Evolutionary conservation across 2,113 vertebrate genomes (phyloP).

Genomic region (Equus przewalskii): DNA sequence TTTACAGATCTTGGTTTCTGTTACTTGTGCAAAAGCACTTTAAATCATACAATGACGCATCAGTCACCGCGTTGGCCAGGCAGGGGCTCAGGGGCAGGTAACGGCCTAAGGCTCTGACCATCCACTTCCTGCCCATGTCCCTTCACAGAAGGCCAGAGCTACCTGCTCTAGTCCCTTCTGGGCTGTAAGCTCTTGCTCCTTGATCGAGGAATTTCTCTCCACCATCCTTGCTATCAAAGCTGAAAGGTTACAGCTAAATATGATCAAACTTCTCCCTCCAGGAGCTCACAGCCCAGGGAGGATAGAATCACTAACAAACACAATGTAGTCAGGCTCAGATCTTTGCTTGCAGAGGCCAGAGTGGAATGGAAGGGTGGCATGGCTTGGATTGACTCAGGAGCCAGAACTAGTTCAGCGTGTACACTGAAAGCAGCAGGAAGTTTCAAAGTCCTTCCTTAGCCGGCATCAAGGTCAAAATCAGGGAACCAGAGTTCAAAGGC

Average conservation of each 20-base stretch:
- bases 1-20: not conserved
- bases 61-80: accelerated
- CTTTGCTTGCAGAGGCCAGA: not conserved
- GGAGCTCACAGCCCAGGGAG: not conserved
- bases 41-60: not conserved
- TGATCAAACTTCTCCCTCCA: not conserved
- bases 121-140: not conserved
- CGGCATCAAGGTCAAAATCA: not conserved
- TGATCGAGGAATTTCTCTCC: not conserved
- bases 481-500: not conserved
- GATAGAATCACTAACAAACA: not conserved
- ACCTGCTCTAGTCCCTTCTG: not conserved
- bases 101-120: not conserved
- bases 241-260: not conserved
- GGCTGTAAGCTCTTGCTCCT: not conserved
- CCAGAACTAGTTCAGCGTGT: not conserved
- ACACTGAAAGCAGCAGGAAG: not conserved
- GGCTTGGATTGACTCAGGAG: no score
- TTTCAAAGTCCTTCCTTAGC: constrained; percentile 54
- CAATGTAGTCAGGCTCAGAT: no score
- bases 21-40: not conserved
- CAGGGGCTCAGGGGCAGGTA: not conserved
- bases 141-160: not conserved
- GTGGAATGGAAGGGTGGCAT: not conserved
- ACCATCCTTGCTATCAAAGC: not conserved